Base-by-base conservation (phyloP, 2,888 invertebrate genomes). In the Callyntrura guangdongensis region DNA sequence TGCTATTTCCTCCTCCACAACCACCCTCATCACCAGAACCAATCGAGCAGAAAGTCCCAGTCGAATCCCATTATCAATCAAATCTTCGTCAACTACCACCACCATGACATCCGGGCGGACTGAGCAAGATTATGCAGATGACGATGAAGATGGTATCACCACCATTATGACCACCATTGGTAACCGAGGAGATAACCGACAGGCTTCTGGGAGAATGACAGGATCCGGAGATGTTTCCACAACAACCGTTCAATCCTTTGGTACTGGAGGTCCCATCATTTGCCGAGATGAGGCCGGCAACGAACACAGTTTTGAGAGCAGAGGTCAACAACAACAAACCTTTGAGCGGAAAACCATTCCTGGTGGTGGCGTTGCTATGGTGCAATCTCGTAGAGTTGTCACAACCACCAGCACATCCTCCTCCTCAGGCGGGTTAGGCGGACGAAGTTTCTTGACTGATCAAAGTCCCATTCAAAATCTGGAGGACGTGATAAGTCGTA, bases 401-500 rank as follows among this genome's bases (percentile, higher is more conserved):
- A 79, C 79, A n/a, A 64, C 82, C n/a, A 77, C 84, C 6, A 64
- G 72, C 5, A 67, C 86, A 11, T 59, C 77, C 22, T 49, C 53
- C 5, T 77, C 81, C 8, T 22, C 49, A 22, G 2, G 22, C 6
- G 59, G 25, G 61, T 17, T 22, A 6, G 67, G 27, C 69, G 67
- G 69, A 2, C 82, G 92, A 90, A 97, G 97, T 12, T 98, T 98
- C 95, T 95, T 97, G 36, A 97, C 97, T 94, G 97, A 96, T 95
- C 96, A 95, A 94, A 96, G 96, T 17, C 97, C 96, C 94, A 97
- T 97, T 83, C 96, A 97, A 4, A 97, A 97, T 3, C 97, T 97
- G 0, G 96, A 97, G 94, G 98, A 98, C 94, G 97, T 97, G 17
- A 95, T 98, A 86, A 96, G 96, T 5, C 96, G 97, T 93, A 98